Evolutionary conservation across 2,113 vertebrate species (phyloP).

Genomic region (Anoplopoma fimbria): DNA sequence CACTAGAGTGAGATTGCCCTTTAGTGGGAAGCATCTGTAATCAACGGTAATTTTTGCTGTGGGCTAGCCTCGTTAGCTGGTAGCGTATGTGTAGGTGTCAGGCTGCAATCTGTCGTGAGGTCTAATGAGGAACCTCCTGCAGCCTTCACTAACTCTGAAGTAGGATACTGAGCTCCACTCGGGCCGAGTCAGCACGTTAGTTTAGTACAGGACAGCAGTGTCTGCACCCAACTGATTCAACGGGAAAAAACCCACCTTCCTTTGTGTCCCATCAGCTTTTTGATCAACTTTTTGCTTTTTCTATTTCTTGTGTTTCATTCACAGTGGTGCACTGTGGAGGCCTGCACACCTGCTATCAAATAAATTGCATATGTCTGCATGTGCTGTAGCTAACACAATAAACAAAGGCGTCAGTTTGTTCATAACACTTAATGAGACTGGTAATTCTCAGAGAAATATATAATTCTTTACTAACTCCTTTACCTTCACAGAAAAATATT

Average conservation of each 20-base stretch:
- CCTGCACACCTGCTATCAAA: not conserved
- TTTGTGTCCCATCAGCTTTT: slow-evolving; percentile 15
- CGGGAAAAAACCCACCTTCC: slow-evolving; percentile 21
- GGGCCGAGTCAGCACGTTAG: slow-evolving; percentile 55
- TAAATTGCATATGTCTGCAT: not conserved
- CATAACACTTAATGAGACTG: not conserved
- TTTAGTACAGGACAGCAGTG: not conserved
- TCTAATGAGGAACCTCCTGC: slow-evolving; percentile 75
- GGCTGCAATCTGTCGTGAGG: slow-evolving; percentile 78
- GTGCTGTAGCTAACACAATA: not conserved
- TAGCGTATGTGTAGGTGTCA: slow-evolving; percentile 80
- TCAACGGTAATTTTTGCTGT: slow-evolving; percentile 73
- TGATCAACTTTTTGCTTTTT: not conserved
- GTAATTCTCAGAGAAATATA: not conserved
- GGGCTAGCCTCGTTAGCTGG: slow-evolving; percentile 81
- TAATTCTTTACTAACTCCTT: not conserved
- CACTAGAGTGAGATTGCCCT: slow-evolving; percentile 35
- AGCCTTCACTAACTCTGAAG: slow-evolving; percentile 32
- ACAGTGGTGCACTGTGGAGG: not conserved
- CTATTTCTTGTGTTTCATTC: not conserved
- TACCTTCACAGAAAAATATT: not conserved
- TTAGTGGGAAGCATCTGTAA: slow-evolving; percentile 60
- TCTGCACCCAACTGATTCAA: slow-evolving; percentile 3
- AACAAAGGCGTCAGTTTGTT: not conserved
- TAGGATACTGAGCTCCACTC: slow-evolving; percentile 26